A percentile compares a stretch with the other conserved stretches of the same genome.
phyloP scores from a whole-genome alignment of 2,113 vertebrate genomes.

The Sylvia atricapilla region DNA sequence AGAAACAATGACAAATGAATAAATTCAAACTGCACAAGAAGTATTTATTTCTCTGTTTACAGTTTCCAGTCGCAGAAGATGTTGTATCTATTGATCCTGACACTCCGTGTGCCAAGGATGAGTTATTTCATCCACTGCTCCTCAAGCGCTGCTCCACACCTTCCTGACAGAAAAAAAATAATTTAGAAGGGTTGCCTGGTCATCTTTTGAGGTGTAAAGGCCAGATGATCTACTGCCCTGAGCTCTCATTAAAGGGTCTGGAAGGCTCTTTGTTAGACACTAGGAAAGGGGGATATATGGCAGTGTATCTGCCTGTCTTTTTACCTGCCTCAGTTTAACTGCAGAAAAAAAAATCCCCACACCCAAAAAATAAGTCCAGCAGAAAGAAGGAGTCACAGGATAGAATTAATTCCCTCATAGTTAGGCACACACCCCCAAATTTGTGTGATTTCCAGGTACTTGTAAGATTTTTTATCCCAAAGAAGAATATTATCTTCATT shows the following conservation, averaged over 20 bases:
- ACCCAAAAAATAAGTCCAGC: not conserved
- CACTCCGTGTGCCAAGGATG: not conserved
- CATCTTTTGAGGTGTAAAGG: not conserved
- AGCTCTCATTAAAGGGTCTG: not conserved
- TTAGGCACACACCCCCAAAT: not conserved
- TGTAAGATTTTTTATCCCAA: not conserved
- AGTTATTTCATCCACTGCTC: not conserved
- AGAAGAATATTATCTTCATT: not conserved
- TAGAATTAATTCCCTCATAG: not conserved
- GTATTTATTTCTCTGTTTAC: not conserved
- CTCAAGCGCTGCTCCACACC: not conserved
- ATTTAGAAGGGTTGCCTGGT: not conserved
- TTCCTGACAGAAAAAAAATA: not conserved
- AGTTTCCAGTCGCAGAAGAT: not conserved
- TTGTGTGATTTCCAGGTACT: not conserved
- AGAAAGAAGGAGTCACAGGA: not conserved
- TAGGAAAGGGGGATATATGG: not conserved
- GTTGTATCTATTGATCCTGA: not conserved
- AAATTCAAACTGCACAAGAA: not conserved
- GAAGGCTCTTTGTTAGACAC: not conserved
- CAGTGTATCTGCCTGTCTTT: not conserved
- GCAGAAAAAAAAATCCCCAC: not conserved
- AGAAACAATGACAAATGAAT: not conserved
- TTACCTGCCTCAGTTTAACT: not conserved
- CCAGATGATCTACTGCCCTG: not conserved